A percentile compares a stretch with the other conserved stretches of the same genome.
Conservation (phyloP, 2,113 vertebrate genomes). For the Aptenodytes patagonicus region DNA sequence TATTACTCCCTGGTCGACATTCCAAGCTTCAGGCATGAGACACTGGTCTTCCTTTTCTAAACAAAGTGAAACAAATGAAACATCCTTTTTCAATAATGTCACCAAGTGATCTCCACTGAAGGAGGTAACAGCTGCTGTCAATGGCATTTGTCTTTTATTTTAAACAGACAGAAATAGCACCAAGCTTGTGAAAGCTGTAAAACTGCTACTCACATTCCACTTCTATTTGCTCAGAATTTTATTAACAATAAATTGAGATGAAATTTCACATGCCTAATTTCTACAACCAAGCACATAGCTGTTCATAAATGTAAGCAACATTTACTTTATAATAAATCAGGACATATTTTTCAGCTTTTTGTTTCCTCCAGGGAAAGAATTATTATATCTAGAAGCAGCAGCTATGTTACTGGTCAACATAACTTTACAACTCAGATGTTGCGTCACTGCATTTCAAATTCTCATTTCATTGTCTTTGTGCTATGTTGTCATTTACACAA, state of each 20-base stretch:
- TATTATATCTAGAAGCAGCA: not conserved
- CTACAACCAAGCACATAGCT: not conserved
- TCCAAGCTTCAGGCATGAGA: slow-evolving; percentile 96
- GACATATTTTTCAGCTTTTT: not conserved
- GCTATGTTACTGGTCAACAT: not conserved
- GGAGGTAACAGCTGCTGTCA: slow-evolving; percentile 55
- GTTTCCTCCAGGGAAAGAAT: not conserved
- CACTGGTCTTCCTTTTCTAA: slow-evolving; percentile 98
- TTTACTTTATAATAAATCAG: not conserved
- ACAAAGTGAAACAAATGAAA: slow-evolving; percentile 89
- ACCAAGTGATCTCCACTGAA: slow-evolving; percentile 58
- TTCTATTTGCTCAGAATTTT: slow-evolving; percentile 15
- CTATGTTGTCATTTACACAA: not conserved
- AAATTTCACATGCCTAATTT: not conserved
- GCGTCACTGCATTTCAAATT: not conserved
- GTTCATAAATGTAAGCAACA: not conserved
- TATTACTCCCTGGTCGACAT: slow-evolving; percentile 99
- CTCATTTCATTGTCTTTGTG: not conserved
- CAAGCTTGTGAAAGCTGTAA: slow-evolving; percentile 30
- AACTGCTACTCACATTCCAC: slow-evolving; percentile 19
- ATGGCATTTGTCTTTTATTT: slow-evolving; percentile 47
- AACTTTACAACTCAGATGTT: not conserved
- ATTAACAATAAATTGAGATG: not conserved
- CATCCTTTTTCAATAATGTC: slow-evolving; percentile 80
- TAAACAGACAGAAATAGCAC: slow-evolving; percentile 53